Conservation (phyloP, 1,140 invertebrate species). For the Pseudomyrmex concolor region DNA sequence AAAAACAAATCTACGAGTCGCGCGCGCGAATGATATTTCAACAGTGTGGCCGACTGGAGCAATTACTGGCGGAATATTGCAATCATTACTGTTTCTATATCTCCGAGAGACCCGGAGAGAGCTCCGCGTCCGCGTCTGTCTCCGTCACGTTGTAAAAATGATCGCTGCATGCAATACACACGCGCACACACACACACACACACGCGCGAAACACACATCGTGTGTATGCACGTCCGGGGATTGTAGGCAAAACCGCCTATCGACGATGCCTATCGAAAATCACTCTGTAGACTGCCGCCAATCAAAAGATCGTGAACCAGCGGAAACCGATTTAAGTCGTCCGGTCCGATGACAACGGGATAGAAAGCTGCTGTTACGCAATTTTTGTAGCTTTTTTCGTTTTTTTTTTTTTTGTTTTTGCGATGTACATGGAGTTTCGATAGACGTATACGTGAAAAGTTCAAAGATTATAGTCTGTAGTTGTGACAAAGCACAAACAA, state of each 20-base stretch:
- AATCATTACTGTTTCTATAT: conserved; percentile 73
- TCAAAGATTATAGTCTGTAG: not conserved
- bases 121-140: conserved; percentile 38
- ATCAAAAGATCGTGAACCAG: conserved; percentile 71
- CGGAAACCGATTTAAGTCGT: conserved; percentile 65
- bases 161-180: conserved; percentile 47
- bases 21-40: conserved; percentile 72
- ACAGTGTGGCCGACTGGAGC: conserved; percentile 71
- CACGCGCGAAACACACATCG: no score
- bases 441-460: not conserved
- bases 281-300: conserved; percentile 72
- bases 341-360: conserved; percentile 56
- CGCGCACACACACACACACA: no score
- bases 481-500: no score
- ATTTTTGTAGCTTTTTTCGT: conserved; percentile 20
- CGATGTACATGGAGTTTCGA: not conserved
- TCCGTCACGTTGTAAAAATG: conserved; percentile 59
- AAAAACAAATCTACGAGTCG: conserved; percentile 72
- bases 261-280: conserved; percentile 69
- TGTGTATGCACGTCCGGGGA: conserved; percentile 4
- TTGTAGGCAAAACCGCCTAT: conserved; percentile 62
- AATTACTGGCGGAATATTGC: conserved; percentile 73
- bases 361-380: conserved; percentile 65
- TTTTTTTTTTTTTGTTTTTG: not conserved
- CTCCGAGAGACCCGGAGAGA: conserved; percentile 1